phyloP scores from a whole-genome alignment of 1,140 invertebrate genomes.

The Monomorium pharaonis region DNA sequence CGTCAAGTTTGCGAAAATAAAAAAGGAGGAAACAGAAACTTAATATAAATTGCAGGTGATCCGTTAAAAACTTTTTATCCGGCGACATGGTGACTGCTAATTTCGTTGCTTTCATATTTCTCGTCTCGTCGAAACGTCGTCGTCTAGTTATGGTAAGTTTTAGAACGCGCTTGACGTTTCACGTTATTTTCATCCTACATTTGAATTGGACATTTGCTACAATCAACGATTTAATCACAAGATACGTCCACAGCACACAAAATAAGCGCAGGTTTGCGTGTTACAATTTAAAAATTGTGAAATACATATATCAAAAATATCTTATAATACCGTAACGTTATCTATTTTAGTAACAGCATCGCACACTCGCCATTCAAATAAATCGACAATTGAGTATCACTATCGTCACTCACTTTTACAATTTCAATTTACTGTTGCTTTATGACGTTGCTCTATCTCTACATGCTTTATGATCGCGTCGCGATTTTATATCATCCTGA shows the following conservation, averaged over 20 bases:
- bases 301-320: conserved; percentile 1
- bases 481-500: conserved; percentile 15
- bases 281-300: not conserved
- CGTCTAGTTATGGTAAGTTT: not conserved
- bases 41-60: not conserved
- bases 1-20: not conserved
- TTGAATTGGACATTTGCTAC: not conserved
- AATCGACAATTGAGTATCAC: conserved; percentile 3
- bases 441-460: not conserved
- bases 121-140: not conserved
- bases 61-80: not conserved
- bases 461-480: conserved; percentile 19
- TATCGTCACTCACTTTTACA: not conserved
- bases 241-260: not conserved
- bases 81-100: not conserved
- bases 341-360: conserved; percentile 25
- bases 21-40: not conserved
- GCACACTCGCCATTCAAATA: not conserved
- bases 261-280: not conserved
- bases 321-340: conserved; percentile 2
- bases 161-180: not conserved
- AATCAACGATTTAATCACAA: not conserved
- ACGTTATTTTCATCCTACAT: not conserved
- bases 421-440: not conserved
- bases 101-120: not conserved